Base-by-base conservation (phyloP, 35 echinoderm and acorn worm species). In the Patiria miniata region DNA sequence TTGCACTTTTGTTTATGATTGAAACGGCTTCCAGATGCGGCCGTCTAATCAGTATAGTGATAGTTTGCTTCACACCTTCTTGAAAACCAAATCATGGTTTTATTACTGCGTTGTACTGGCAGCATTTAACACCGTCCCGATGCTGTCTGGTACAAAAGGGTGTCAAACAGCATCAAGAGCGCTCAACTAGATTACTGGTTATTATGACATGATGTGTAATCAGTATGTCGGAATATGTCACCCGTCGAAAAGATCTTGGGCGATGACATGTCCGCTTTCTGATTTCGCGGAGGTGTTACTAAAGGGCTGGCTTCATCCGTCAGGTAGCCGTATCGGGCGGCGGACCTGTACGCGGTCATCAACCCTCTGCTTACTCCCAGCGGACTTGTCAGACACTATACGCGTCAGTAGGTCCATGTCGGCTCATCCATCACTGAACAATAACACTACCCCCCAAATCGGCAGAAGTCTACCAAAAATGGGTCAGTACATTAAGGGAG, bases 201-300 rank as follows among this genome's bases (percentile, higher is more conserved):
- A 26, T 14, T 73, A 18, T 14, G 34, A 10, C 26, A 34, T 30
- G 14, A 2, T 61, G 14, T 28, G 26, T 73, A 14, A 10, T 34
- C 26, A 14, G 57, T 9, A 22, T 32, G 34, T 26, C 21, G 34
- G 2, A 18, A 73, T 30, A 23, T 73, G 65, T 73, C 65, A 73
- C 21, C 65, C 65, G 26, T 73, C 65, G n/a, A 73, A 14, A 73
- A 36, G 26, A 14, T 73, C 65, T 14, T 23, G 29, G 26, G 34
- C 34, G 65, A 73, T 73, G 65, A 73, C 65, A 26, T 32, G n/a
- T 23, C 65, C 65, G 65, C 26, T 73, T 34, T 73, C 65, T 73
- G 65, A 73, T 73, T 47, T 47, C 42, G 42, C 42, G 42, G 42
- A 47, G 42, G 42, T 47, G 42, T 47, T 47, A 47, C n/a, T n/a